Conservation (phyloP, 2,113 vertebrate species). For the Notothenia rossii region DNA sequence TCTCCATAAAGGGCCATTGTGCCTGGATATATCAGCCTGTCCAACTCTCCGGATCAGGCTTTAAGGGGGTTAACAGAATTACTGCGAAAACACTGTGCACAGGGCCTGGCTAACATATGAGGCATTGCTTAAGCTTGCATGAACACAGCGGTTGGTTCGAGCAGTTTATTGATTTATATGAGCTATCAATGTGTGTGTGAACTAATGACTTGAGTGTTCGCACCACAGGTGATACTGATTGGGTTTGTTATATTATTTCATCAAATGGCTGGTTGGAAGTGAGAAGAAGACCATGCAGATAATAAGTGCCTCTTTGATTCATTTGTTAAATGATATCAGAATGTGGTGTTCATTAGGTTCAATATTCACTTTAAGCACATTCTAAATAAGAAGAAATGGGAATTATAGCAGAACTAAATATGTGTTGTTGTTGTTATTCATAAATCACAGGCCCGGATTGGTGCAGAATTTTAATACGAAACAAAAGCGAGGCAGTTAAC, state of each 20-base stretch:
- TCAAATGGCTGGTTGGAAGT: background rate
- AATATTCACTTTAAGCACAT: background rate
- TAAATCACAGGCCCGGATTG: background rate
- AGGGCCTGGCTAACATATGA: conserved; percentile 7
- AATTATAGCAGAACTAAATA: too few species aligned
- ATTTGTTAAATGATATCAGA: background rate
- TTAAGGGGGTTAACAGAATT: conserved; percentile 41
- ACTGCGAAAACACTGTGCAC: conserved; percentile 12
- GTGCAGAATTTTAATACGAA: background rate
- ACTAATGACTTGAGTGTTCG: background rate
- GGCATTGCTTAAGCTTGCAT: conserved; percentile 28
- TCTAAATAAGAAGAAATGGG: background rate
- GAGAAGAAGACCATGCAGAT: background rate
- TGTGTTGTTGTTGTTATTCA: background rate
- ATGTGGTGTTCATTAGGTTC: background rate
- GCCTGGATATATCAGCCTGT: conserved; percentile 18
- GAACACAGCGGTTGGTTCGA: background rate
- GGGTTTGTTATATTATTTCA: background rate
- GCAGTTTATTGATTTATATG: conserved; percentile 13
- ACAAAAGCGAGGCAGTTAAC: conserved; percentile 34
- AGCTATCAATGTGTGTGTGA: background rate
- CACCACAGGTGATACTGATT: background rate
- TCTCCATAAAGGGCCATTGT: conserved; percentile 63
- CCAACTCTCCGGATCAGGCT: conserved; percentile 39
- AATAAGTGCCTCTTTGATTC: background rate